phyloP scores from a whole-genome alignment of 2,888 invertebrate species.

The Stramonita haemastoma region DNA sequence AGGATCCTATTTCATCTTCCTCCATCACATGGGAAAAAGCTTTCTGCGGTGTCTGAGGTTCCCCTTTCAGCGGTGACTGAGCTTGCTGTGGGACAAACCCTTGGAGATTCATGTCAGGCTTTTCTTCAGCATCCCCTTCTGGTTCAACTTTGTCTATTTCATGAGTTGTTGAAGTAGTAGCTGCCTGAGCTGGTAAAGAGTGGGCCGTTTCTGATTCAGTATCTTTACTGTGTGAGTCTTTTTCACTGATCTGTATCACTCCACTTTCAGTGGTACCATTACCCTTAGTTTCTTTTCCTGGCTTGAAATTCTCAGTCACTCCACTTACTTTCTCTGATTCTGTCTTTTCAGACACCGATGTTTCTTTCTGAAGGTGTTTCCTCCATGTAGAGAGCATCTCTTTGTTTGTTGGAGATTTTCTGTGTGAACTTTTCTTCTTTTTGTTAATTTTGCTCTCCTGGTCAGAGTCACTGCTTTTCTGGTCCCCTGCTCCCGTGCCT shows the following conservation, averaged over 20 bases:
- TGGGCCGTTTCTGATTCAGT: neutral
- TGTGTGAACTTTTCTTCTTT: neutral
- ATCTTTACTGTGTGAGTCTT: too few species aligned
- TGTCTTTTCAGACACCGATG: neutral
- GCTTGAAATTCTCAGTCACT: neutral
- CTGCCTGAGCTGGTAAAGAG: too few species aligned
- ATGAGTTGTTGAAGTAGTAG: too few species aligned
- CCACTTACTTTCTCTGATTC: neutral
- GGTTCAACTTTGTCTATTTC: too few species aligned
- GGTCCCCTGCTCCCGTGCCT: too few species aligned
- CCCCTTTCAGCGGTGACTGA: neutral
- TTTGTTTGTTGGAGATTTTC: too few species aligned
- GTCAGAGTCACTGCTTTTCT: neutral
- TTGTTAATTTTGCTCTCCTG: neutral
- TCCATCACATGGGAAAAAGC: neutral
- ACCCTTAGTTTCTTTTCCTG: neutral
- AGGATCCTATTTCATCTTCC: constrained; percentile 4
- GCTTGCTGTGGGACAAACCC: neutral
- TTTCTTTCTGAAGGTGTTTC: neutral
- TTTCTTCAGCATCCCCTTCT: neutral
- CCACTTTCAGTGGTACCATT: neutral
- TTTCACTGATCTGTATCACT: neutral
- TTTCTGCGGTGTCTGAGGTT: neutral
- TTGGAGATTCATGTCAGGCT: neutral
- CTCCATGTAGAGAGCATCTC: neutral